phyloP scores from a whole-genome alignment of 2,888 invertebrate genomes.

The Subacronicta megacephala region DNA sequence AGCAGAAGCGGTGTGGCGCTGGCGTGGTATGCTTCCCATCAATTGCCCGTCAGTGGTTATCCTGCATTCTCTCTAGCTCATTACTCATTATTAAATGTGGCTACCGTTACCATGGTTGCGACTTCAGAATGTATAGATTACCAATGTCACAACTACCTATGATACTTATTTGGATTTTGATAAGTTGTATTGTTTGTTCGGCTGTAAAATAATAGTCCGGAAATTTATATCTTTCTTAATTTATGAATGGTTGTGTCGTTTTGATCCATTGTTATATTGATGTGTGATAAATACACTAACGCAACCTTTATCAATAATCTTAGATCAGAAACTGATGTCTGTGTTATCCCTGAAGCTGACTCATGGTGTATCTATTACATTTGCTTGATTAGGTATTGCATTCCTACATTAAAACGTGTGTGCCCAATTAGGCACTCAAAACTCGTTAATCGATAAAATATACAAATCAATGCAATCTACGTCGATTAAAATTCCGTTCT shows the following conservation, averaged over 20 bases:
- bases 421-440: constrained; percentile 37
- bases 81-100: constrained; percentile 85
- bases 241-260: too few relatives aligned
- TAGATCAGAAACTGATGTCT: too few relatives aligned
- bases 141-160: too few relatives aligned
- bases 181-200: too few relatives aligned
- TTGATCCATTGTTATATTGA: too few relatives aligned
- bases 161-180: too few relatives aligned
- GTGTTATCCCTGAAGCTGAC: background rate
- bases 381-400: constrained; percentile 28
- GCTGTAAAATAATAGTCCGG: too few relatives aligned
- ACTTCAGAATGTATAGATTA: constrained; percentile 61
- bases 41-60: constrained; percentile 71
- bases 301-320: too few relatives aligned
- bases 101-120: constrained; percentile 74
- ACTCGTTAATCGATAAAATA: constrained; percentile 49
- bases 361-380: constrained; percentile 15
- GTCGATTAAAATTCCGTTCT: constrained; percentile 47
- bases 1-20: constrained; percentile 44
- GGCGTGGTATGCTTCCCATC: constrained; percentile 64
- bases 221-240: too few relatives aligned
- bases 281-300: too few relatives aligned
- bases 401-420: constrained; percentile 35
- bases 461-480: constrained; percentile 39
- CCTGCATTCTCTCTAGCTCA: constrained; percentile 78